Conservation (phyloP, 2,113 vertebrate genomes). For the Apeltes quadracus region DNA sequence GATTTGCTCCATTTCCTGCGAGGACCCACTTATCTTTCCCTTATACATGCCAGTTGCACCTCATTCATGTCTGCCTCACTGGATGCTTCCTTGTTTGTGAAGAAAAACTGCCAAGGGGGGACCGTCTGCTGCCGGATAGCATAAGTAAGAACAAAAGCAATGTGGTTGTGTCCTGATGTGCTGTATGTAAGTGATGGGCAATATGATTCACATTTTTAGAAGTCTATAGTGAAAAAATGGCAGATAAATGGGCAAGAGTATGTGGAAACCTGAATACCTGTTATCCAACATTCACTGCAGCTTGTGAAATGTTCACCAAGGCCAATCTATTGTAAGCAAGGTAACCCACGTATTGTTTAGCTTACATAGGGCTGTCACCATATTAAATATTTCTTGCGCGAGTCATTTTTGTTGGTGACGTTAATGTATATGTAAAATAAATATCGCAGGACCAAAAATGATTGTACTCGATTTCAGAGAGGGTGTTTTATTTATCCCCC, state of each 20-base stretch:
- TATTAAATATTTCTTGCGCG: too few relatives aligned
- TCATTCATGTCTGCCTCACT: constrained; percentile 21
- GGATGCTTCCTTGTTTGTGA: not conserved
- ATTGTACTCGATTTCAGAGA: too few relatives aligned
- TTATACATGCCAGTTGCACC: constrained; percentile 17
- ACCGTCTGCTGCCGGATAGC: not conserved
- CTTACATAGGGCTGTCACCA: too few relatives aligned
- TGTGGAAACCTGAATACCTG: not conserved
- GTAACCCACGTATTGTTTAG: too few relatives aligned
- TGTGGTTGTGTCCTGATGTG: not conserved
- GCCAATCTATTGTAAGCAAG: too few relatives aligned
- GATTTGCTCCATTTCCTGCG: constrained; percentile 42
- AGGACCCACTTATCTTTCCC: constrained; percentile 39
- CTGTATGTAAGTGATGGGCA: not conserved
- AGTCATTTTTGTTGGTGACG: too few relatives aligned
- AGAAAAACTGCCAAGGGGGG: not conserved
- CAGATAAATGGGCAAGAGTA: not conserved
- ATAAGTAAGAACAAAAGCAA: not conserved
- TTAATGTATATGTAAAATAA: too few relatives aligned
- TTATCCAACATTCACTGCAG: not conserved
- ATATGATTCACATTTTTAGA: not conserved
- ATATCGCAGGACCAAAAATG: too few relatives aligned
- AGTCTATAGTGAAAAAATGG: not conserved
- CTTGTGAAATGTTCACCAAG: too few relatives aligned
- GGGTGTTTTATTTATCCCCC: too few relatives aligned